phyloP scores from a whole-genome alignment of 2,888 invertebrate species.

The Spisula solida region DNA sequence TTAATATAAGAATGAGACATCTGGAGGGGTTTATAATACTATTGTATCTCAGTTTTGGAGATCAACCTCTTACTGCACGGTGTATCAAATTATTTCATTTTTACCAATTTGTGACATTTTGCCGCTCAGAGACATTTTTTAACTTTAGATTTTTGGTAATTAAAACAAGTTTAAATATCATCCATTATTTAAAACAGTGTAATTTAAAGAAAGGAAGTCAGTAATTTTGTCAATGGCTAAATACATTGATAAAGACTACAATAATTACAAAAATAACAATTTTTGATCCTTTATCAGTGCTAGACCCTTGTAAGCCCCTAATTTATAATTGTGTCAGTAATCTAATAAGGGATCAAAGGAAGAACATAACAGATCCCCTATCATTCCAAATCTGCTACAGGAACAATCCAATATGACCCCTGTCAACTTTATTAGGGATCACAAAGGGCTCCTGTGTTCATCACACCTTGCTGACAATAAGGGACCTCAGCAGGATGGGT shows the following conservation, averaged over 20 bases:
- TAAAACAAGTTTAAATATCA: neutral
- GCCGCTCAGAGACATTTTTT: neutral
- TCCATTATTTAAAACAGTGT: neutral
- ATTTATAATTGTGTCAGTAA: conserved; percentile 63
- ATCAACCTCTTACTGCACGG: too few species aligned
- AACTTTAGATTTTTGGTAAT: neutral
- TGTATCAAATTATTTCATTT: too few species aligned
- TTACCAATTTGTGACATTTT: too few species aligned
- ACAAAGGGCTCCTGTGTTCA: conserved; percentile 24
- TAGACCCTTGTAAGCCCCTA: conserved; percentile 56
- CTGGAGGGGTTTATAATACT: too few species aligned
- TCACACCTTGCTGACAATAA: conserved; percentile 34
- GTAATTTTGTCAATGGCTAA: neutral
- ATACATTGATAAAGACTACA: neutral
- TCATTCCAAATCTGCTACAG: conserved; percentile 31
- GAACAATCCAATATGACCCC: conserved; percentile 52
- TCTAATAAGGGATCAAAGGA: conserved; percentile 69
- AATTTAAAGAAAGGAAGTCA: conserved; percentile 1
- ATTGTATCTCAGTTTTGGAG: too few species aligned
- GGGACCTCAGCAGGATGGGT: conserved; percentile 17
- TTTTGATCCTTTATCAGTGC: conserved; percentile 27
- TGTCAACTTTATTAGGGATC: conserved; percentile 36
- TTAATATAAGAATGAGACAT: neutral
- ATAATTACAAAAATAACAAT: conserved; percentile 52
- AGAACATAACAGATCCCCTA: conserved; percentile 58